Percentiles rank a stretch among this genome's conserved stretches.
Conservation (phyloP, 2,888 invertebrate species). For the Ochropacha duplaris region DNA sequence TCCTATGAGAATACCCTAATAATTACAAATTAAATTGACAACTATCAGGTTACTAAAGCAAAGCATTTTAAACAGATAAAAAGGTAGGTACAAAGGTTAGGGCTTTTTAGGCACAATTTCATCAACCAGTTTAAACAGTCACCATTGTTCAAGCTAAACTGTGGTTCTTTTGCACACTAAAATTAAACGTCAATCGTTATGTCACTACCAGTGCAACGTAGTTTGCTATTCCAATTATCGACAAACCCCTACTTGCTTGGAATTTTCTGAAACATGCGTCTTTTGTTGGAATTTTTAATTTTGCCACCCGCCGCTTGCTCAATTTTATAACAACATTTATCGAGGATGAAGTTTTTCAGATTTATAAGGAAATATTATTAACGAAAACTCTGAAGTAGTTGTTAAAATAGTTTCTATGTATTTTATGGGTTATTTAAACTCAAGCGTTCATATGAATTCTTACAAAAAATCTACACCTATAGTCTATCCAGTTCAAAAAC, state of each 20-base stretch:
- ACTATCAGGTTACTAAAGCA: too few species aligned
- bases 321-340: slow-evolving; percentile 2
- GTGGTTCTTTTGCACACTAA: slow-evolving; percentile 64
- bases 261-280: slow-evolving; percentile 61
- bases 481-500: neutral
- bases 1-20: too few species aligned
- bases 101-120: neutral
- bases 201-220: slow-evolving; percentile 61
- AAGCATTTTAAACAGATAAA: too few species aligned
- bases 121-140: slow-evolving; percentile 14
- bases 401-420: neutral
- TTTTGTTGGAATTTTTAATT: slow-evolving; percentile 44
- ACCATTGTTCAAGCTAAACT: slow-evolving; percentile 43
- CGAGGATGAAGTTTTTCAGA: neutral
- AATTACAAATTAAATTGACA: too few species aligned
- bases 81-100: neutral
- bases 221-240: slow-evolving; percentile 78
- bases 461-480: too few species aligned
- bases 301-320: slow-evolving; percentile 20
- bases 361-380: neutral
- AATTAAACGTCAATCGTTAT: slow-evolving; percentile 77
- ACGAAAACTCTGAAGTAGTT: neutral
- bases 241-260: slow-evolving; percentile 52
- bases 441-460: too few species aligned
- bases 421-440: too few species aligned